Base-by-base conservation (phyloP, 2,113 vertebrate species). In the Brachyhypopomus gauderio region DNA sequence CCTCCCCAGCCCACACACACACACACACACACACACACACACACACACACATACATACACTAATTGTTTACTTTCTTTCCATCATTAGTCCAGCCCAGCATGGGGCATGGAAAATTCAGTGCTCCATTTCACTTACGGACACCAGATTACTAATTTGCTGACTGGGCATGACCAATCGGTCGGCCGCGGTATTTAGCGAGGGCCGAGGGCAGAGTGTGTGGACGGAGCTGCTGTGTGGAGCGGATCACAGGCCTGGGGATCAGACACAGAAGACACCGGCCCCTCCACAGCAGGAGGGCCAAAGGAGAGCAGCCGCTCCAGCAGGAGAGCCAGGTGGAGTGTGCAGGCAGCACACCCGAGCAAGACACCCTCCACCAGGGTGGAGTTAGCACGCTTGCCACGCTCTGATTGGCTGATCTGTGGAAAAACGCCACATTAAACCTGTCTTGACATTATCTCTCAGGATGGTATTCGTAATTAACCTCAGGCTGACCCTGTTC, bases 221-320 rank as follows among this genome's bases (percentile, higher is more conserved):
- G 45, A 52, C 41, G 66, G 62, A 48, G 83, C 83, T 84, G 86
- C 88, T 83, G 84, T 52, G 30, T 45, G 19, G 78, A 72, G 60
- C 75, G 85, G 88, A 84, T 89, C 85, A 86, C 48, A 72, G 17
- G n/a, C 86, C 70, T 41, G 17, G 25, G 78, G 85, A 90, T 89
- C 89, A 72, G 59, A 22, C 30, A 66, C 5, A 1, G 20, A 78
- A 19, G 23, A 11, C 19, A 56, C 36, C 27, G 70, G 58, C 38
- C 71, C 27, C 34, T 52, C 38, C 34, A 38, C 77, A 72, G 66
- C 22, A 0, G 56, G 66, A 60, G 5, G 17, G 30, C 30, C 30
- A 30, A 3, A 79, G 56, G 17, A 30, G 7, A 19, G 55, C 58
- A 30, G 11, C 8, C n/a, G 17, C 30, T 19, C 11, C 23, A 45